Conservation (phyloP, 2,113 vertebrate species). For the Orcinus orca region DNA sequence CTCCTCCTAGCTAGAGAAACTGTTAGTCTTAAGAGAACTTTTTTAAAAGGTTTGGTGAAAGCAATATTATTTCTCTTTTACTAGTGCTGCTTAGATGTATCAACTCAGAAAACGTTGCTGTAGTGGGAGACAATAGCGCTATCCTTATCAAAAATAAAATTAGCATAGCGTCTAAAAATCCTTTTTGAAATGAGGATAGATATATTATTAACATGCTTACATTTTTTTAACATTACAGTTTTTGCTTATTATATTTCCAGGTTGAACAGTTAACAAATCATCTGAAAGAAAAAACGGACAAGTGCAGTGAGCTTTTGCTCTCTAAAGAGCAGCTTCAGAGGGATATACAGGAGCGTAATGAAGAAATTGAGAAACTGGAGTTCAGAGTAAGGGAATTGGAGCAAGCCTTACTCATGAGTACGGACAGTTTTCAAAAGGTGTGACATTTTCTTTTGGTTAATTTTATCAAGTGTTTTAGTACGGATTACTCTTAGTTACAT, state of each 20-base stretch:
- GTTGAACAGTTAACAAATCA: conserved; percentile 92
- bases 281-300: conserved; percentile 96
- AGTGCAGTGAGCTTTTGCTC: conserved; percentile 95
- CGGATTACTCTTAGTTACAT: neutral
- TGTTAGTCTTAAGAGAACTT: neutral
- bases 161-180: neutral
- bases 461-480: neutral
- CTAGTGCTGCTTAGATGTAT: neutral
- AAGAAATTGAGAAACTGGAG: conserved; percentile 96
- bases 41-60: neutral
- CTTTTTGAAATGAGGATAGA: neutral
- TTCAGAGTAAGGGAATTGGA: conserved; percentile 92
- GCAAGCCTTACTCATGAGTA: conserved; percentile 90
- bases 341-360: conserved; percentile 91
- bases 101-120: neutral
- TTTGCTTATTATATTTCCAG: conserved; percentile 78
- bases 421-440: conserved; percentile 91
- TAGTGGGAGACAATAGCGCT: neutral
- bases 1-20: neutral
- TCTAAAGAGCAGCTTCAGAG: conserved; percentile 93
- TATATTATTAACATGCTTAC: neutral
- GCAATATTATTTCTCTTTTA: conserved; percentile 15
- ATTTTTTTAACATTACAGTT: neutral
- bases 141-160: neutral
- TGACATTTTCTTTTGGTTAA: conserved; percentile 21